Base-by-base conservation (phyloP, 2,113 vertebrate species). In the Cololabis saira region DNA sequence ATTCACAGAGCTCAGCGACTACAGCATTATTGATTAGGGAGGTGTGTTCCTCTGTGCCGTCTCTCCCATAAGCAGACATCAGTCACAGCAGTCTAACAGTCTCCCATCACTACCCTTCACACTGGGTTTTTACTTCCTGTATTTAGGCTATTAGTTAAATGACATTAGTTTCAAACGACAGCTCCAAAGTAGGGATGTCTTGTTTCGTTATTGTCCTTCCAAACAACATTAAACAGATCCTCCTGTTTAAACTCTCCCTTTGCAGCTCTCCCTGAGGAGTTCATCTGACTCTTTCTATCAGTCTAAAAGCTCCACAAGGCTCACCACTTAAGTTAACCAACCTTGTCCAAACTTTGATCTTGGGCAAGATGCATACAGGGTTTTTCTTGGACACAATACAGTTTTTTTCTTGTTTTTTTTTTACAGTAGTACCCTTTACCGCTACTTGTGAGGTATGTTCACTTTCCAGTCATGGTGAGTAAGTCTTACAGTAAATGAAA, bases 401-500 rank as follows among this genome's bases (percentile, higher is more conserved):
- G 53, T 61, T 56, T 40, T 71, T 21, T 66, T 57, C 30, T 56
- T 27, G 3, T 27, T 27, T 27, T 27, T 27, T 5, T 5, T 27
- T 27, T 27, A 37, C 1, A 37, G 33, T 37, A 37, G 33, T 37
- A 9, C 10, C 10, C 33, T 37, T 37, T 37, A 37, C 33, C 33
- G 5, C 6, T 1, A 37, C 33, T 37, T 37, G 33, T 41, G 57
- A 19, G 17, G 47, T 48, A 40, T 48, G 67, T 45, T 47, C 27
- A 40, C 70, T 51, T 37, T 58, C 43, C 54, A 51, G 56, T 71
- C 3, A 57, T 18, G 21, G 16, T 56, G 17, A n/a, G 4, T 69
- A 51, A 55, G 64, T 18, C 64, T 60, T 45, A 59, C 55, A 55
- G 61, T 14, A 48, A 58, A 65, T 65, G 66, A 44, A 52, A 83